Evolutionary conservation across 1,140 invertebrate species (phyloP).

Genomic region (Propsilocerus akamusi): DNA sequence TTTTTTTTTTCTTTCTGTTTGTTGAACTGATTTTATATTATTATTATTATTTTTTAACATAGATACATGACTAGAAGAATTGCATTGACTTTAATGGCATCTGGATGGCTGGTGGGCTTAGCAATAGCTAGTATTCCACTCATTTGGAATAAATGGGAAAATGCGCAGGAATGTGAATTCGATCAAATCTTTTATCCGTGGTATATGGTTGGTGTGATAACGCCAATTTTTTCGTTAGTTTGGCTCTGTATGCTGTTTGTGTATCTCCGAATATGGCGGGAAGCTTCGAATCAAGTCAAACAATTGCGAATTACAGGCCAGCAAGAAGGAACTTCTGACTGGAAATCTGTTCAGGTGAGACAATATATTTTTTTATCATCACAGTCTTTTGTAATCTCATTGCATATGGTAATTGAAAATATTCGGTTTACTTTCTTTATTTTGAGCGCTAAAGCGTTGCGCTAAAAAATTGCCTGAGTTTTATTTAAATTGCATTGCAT

Average conservation of each 20-base stretch:
- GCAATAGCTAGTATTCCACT: slow-evolving; percentile 40
- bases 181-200: slow-evolving; percentile 20
- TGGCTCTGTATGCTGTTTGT: slow-evolving; percentile 50
- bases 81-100: slow-evolving; percentile 34
- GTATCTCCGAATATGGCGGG: slow-evolving; percentile 55
- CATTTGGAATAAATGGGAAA: slow-evolving; percentile 51
- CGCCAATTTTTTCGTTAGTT: slow-evolving; percentile 43
- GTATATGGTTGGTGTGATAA: slow-evolving; percentile 44
- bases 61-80: slow-evolving; percentile 39
- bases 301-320: slow-evolving; percentile 34
- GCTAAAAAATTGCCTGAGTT: neutral
- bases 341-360: slow-evolving; percentile 45
- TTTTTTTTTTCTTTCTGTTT: neutral
- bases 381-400: too few species aligned
- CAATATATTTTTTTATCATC: too few species aligned
- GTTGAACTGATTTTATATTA: neutral
- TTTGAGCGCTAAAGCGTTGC: neutral
- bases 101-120: slow-evolving; percentile 40
- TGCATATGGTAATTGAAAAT: too few species aligned
- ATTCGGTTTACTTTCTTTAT: neutral
- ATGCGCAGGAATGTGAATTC: slow-evolving; percentile 31
- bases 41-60: slow-evolving; percentile 5
- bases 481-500: too few species aligned
- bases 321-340: slow-evolving; percentile 34
- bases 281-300: slow-evolving; percentile 43